A percentile compares a stretch with the other conserved stretches of the same genome.
These are phyloP conservation scores for Corapipo altera DNA, from an alignment of 2,113 vertebrate species.

Conservation along the genomic window DNA sequence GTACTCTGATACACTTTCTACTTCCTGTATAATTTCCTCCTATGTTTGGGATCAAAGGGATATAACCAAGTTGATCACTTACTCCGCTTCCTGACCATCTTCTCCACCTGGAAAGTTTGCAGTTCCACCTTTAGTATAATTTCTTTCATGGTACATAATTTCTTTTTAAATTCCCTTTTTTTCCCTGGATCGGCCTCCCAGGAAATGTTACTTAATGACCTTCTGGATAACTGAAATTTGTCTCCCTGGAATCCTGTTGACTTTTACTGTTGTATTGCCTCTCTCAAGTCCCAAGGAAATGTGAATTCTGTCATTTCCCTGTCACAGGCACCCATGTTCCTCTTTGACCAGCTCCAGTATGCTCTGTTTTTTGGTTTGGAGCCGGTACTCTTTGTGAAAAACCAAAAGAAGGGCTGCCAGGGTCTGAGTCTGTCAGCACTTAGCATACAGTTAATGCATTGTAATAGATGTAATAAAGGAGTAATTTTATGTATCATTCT, in stretches of 20 bases:
- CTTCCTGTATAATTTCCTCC: background rate
- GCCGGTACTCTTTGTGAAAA: background rate
- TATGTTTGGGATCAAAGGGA: background rate
- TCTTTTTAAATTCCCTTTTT: background rate
- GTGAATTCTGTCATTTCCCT: background rate
- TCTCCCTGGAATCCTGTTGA: background rate
- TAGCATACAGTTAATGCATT: slow-evolving; percentile 1
- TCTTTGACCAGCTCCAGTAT: background rate
- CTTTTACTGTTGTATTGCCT: background rate
- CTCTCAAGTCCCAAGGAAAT: background rate
- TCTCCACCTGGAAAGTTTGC: background rate
- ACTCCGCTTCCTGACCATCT: background rate
- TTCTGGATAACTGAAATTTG: background rate
- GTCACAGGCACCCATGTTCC: background rate
- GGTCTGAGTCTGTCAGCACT: background rate
- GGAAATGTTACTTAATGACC: background rate
- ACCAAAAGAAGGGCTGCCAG: background rate
- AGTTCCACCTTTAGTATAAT: background rate
- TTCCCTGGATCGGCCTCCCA: background rate
- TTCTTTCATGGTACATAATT: background rate
- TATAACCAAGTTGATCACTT: background rate
- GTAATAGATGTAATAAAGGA: slow-evolving; percentile 27
- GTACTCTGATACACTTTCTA: background rate
- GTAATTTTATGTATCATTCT: slow-evolving; percentile 5
- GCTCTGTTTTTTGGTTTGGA: background rate